These are phyloP conservation scores for Pteropus rufus DNA, from an alignment of 2,797 vertebrate genomes.

Conservation along the genomic window DNA sequence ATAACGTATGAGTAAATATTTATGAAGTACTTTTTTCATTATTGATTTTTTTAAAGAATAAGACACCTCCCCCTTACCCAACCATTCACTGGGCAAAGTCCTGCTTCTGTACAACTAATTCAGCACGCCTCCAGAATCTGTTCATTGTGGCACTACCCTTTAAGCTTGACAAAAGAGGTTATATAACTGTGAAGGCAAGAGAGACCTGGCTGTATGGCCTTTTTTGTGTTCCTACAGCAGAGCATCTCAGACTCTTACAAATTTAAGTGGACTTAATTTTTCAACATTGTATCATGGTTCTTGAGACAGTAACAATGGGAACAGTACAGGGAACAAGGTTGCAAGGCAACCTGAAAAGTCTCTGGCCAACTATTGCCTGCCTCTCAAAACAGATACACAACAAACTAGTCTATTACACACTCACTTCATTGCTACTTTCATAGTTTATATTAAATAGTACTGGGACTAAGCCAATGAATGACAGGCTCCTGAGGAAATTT, in stretches of 20 bases:
- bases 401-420: background rate
- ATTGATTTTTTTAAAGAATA: conserved; percentile 18
- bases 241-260: background rate
- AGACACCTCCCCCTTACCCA: background rate
- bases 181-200: conserved; percentile 8
- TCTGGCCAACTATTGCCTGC: background rate
- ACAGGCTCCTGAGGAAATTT: conserved; percentile 25
- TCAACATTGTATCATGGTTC: background rate
- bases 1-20: conserved; percentile 42
- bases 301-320: background rate
- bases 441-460: conserved; percentile 6
- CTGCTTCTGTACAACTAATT: conserved; percentile 23
- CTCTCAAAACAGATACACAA: conserved; percentile 22
- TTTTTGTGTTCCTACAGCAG: background rate
- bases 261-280: conserved; percentile 35
- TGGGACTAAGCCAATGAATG: background rate
- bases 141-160: background rate
- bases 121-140: background rate
- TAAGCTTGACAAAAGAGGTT: background rate
- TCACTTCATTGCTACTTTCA: conserved; percentile 1
- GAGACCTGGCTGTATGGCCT: background rate
- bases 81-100: conserved; percentile 47
- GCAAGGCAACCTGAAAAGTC: conserved; percentile 9
- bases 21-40: conserved; percentile 47
- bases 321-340: background rate